Evolutionary conservation across 2,888 invertebrate genomes (phyloP).

Genomic region (Azorinus chamasolen): DNA sequence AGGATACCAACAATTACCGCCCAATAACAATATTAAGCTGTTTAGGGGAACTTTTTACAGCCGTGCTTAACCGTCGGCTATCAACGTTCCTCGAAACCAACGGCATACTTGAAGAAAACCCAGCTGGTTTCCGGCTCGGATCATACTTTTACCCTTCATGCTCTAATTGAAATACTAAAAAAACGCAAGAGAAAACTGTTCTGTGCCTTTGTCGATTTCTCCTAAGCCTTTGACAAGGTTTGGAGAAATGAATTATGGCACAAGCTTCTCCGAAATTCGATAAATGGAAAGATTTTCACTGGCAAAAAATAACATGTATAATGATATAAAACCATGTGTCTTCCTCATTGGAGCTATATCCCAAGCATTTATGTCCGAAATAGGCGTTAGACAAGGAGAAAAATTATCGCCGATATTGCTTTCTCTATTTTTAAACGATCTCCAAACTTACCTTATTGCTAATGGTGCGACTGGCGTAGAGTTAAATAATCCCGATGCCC

Average conservation of each 20-base stretch:
- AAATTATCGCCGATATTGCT: background rate
- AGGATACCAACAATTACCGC: too few species aligned
- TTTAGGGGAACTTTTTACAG: background rate
- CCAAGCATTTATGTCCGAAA: conserved; percentile 1
- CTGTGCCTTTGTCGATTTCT: background rate
- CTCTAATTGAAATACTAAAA: background rate
- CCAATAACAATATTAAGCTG: too few species aligned
- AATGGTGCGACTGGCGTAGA: background rate
- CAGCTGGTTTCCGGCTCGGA: background rate
- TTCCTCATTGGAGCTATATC: background rate
- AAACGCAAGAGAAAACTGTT: too few species aligned
- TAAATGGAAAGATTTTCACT: conserved; percentile 4
- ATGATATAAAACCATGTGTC: background rate
- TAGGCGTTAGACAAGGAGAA: conserved; percentile 1
- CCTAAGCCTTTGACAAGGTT: conserved; percentile 1
- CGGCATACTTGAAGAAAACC: background rate
- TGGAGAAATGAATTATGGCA: background rate
- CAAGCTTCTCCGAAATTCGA: background rate
- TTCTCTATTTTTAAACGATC: conserved; percentile 1
- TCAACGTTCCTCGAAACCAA: too few species aligned
- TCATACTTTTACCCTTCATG: background rate
- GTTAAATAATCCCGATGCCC: background rate
- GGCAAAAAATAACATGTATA: conserved; percentile 2
- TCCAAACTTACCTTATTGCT: background rate
- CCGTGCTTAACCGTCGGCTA: background rate